Conservation (phyloP, 2,888 invertebrate genomes). For the Drosophila hamatofila region DNA sequence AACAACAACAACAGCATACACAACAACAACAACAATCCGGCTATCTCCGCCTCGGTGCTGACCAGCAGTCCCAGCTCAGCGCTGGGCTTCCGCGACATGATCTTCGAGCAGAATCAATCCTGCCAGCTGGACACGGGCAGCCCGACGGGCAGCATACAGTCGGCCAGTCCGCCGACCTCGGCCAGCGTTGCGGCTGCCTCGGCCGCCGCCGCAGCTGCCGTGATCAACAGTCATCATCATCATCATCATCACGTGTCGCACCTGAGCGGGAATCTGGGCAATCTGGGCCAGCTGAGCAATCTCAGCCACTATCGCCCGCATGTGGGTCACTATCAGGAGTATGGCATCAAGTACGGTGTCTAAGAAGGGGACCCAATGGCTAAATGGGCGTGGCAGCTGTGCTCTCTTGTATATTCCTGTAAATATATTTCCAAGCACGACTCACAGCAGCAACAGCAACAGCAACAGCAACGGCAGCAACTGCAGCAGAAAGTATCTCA, state of each 20-base stretch:
- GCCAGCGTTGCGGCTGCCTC: slow-evolving; percentile 74
- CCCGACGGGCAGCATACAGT: slow-evolving; percentile 85
- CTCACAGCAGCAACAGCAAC: slow-evolving; percentile 50
- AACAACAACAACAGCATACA: slow-evolving; percentile 54
- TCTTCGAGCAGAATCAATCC: slow-evolving; percentile 85
- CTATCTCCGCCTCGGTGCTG: slow-evolving; percentile 55
- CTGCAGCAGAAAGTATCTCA: slow-evolving; percentile 52
- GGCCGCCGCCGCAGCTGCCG: slow-evolving; percentile 78
- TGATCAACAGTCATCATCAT: slow-evolving; percentile 83
- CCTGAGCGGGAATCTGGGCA: slow-evolving; percentile 83
- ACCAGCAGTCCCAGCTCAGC: slow-evolving; percentile 79
- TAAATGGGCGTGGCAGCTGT: slow-evolving; percentile 52
- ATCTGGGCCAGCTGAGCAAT: slow-evolving; percentile 84
- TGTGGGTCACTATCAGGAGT: slow-evolving; percentile 85
- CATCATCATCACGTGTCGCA: slow-evolving; percentile 82
- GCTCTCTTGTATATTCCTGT: slow-evolving; percentile 77
- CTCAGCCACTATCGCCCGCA: slow-evolving; percentile 85
- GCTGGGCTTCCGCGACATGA: slow-evolving; percentile 84
- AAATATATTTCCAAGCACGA: slow-evolving; percentile 72
- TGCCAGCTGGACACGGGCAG: slow-evolving; percentile 85
- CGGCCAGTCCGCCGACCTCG: slow-evolving; percentile 84
- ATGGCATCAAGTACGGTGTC: slow-evolving; percentile 85
- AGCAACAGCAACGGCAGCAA: slow-evolving; percentile 11
- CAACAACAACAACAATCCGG: slow-evolving; percentile 61
- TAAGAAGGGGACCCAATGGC: slow-evolving; percentile 54